phyloP scores from a whole-genome alignment of 2,797 vertebrate species.

The Sphenodon punctatus region DNA sequence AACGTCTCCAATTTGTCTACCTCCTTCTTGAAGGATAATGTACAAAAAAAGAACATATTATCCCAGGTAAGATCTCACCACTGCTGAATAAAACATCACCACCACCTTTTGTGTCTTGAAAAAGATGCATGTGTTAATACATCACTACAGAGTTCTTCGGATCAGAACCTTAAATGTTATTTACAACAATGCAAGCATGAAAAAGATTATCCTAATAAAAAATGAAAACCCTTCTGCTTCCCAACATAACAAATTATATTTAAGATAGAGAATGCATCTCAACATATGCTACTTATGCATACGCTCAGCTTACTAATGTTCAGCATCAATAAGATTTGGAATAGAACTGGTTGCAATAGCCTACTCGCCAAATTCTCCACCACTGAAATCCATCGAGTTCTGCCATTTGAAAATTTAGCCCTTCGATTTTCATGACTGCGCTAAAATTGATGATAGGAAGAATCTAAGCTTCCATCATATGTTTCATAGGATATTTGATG shows the following conservation, averaged over 20 bases:
- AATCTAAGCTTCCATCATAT: neutral
- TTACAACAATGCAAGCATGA: neutral
- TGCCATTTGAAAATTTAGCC: neutral
- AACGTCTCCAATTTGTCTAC: no score
- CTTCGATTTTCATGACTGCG: neutral
- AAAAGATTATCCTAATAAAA: neutral
- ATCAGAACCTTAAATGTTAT: neutral
- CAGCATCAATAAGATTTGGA: neutral
- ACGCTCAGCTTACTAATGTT: neutral
- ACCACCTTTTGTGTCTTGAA: no score
- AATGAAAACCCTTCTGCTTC: neutral
- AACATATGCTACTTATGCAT: neutral
- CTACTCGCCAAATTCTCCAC: neutral
- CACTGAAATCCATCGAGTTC: neutral
- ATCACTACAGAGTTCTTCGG: no score
- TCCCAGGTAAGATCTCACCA: no score
- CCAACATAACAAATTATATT: neutral
- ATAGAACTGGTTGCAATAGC: neutral
- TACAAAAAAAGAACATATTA: no score
- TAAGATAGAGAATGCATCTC: neutral
- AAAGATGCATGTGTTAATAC: no score
- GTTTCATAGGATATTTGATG: neutral
- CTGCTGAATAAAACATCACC: no score
- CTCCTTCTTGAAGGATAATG: no score
- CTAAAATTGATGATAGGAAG: no score